Base-by-base conservation (phyloP, 1,140 invertebrate genomes). In the Cotesia glomerata region DNA sequence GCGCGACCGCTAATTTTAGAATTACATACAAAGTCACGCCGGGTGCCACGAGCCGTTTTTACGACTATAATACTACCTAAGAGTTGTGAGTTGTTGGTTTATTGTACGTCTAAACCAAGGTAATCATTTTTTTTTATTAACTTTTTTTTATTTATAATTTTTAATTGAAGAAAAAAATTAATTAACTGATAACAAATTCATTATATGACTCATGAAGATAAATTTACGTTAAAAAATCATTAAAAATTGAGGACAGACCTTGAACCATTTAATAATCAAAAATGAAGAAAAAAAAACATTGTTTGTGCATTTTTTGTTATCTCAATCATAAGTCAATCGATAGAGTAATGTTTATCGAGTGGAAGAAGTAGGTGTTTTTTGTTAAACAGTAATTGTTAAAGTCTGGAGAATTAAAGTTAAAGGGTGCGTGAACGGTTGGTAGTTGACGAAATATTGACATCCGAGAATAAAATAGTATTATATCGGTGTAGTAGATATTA, bases 401-500 rank as follows among this genome's bases (percentile, higher is more conserved):
- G 39, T 45, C 39, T 45, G 39, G 39, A 45, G 39, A 45, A 11
- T 45, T 11, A 73, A 75, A 75, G 63, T 26, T 58, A 49, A 63
- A 59, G 34, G 58, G 59, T n/a, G 11, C 32, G 52, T 63, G 78
- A 79, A 76, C 80, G 77, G 79, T 76, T 76, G 78, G 78, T 81
- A 81, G 81, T 82, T 84, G 82, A 84, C 83, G 82, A 85, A 84
- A 85, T 85, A 84, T 85, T 85, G 83, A 85, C 82, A 84, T 84
- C 79, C 82, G 79, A 83, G 81, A 85, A 85, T 84, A 85, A 80
- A 85, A 83, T 56, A 58, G 69, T 70, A 59, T 54, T 45, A 26
- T 16, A 49, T 62, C 16, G 58, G 66, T 61, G 61, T 64, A 36
- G 59, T 16, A 13, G 8, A 62, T 18, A 62, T 34, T 2, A 9